Conservation (phyloP, 1,140 invertebrate genomes). For the Fopius arisanus region DNA sequence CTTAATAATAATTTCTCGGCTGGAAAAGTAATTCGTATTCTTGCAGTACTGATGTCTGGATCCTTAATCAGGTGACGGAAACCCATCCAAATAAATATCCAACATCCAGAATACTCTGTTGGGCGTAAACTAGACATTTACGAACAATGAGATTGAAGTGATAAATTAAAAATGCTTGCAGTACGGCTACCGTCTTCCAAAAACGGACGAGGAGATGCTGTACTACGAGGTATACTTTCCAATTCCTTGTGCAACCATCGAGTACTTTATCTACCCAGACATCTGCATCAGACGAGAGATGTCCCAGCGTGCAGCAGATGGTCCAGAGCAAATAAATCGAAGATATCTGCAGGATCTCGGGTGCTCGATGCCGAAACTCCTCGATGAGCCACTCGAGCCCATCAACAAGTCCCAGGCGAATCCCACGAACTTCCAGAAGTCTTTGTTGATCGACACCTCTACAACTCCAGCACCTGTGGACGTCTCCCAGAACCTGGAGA, state of each 20-base stretch:
- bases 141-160: no score
- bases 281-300: conserved; percentile 36
- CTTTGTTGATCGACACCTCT: neutral
- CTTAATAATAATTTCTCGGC: no score
- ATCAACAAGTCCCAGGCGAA: neutral
- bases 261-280: conserved; percentile 43
- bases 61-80: no score
- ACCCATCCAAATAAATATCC: no score
- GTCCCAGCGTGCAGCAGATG: neutral
- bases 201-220: conserved; percentile 40
- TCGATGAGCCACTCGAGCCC: neutral
- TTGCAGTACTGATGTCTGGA: no score
- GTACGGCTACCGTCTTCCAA: conserved; percentile 56
- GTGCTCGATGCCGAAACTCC: neutral
- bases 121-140: no score
- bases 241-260: conserved; percentile 13
- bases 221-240: conserved; percentile 48
- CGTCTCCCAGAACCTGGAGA: neutral
- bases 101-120: no score
- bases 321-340: neutral
- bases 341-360: neutral
- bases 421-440: neutral
- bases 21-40: no score
- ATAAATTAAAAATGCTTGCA: conserved; percentile 27
- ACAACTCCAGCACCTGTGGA: neutral